Base-by-base conservation (phyloP, 2,797 vertebrate species). In the Channa striata region DNA sequence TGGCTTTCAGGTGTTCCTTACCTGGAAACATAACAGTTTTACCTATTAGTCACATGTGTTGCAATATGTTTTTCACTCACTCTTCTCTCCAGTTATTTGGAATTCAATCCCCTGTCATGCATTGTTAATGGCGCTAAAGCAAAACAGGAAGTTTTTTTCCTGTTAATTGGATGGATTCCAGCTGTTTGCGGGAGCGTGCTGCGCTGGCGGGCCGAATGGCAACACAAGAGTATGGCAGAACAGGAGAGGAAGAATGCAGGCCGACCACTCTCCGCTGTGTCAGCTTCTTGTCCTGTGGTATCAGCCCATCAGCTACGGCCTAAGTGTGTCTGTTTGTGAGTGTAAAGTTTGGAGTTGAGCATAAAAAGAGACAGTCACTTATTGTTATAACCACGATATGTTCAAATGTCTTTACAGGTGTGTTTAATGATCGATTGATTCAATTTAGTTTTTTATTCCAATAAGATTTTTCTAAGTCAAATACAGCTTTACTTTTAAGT, bases 211-310 rank as follows among this genome's bases (percentile, higher is more conserved):
- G 72, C 74, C 46, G 61, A 80, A 82, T 83, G 76, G 78, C 85
- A 77, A 63, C 68, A 13, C 66, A 44, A 51, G 19, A 75, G 77
- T 71, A 68, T 39, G 76, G 76, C 76, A 62, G 87, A 66, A 78
- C 65, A 13, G 44, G 56, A 71, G 61, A 40, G 61, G 39, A 88
- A 81, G 84, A 93, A 93, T 92, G 91, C 72, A 60, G 91, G 51
- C 83, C 5, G 65, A 91, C 91, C 48, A 62, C 86, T 88, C 81
- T 82, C 44, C 63, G 17, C 57, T 83, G 85, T 79, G 81, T 89
- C 83, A 85, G 57, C 85, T 87, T 53, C 68, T 85, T 64, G 73
- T 84, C 65, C 64, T 77, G 39, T 23, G 59, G 59, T 89, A 87
- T 91, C 85, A 20, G 74, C 54, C 76, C 21, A 76, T 86, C 81